These are phyloP conservation scores for Toxonevra muliebris DNA, from an alignment of 2,888 invertebrate genomes.

Conservation along the genomic window DNA sequence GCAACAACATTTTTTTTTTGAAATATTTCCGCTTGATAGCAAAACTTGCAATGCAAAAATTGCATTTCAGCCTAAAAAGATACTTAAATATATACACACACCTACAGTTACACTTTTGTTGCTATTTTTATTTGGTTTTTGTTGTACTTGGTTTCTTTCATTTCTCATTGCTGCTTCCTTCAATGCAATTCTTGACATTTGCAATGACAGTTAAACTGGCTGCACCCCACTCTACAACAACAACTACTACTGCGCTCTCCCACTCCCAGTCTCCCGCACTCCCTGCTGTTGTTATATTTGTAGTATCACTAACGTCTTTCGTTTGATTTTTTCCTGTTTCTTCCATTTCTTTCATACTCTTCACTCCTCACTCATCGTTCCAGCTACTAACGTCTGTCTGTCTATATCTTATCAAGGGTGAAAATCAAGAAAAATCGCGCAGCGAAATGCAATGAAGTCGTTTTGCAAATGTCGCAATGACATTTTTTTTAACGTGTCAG, in stretches of 20 bases:
- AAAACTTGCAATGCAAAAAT: background rate
- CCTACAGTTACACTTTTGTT: background rate
- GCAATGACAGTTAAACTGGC: conserved; percentile 21
- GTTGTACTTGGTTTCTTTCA: background rate
- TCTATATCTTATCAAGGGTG: conserved; percentile 26
- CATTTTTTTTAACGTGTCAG: conserved; percentile 19
- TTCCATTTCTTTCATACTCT: background rate
- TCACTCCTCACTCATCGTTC: background rate
- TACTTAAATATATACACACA: background rate
- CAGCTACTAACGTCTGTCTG: background rate
- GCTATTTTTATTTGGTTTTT: background rate
- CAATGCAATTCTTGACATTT: conserved; percentile 27
- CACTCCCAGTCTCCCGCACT: background rate
- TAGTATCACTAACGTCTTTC: too few relatives aligned
- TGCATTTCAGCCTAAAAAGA: conserved; percentile 6
- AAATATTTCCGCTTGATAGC: conserved; percentile 27
- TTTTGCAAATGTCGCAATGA: conserved; percentile 26
- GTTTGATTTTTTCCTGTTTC: too few relatives aligned
- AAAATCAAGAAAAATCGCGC: conserved; percentile 18
- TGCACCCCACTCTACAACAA: conserved; percentile 12
- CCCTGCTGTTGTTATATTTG: too few relatives aligned
- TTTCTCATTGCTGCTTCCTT: background rate
- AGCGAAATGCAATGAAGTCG: conserved; percentile 25
- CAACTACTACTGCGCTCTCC: conserved; percentile 16
- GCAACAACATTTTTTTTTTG: conserved; percentile 37